Base-by-base conservation (phyloP, 2,888 invertebrate genomes). In the Leucoma salicis region DNA sequence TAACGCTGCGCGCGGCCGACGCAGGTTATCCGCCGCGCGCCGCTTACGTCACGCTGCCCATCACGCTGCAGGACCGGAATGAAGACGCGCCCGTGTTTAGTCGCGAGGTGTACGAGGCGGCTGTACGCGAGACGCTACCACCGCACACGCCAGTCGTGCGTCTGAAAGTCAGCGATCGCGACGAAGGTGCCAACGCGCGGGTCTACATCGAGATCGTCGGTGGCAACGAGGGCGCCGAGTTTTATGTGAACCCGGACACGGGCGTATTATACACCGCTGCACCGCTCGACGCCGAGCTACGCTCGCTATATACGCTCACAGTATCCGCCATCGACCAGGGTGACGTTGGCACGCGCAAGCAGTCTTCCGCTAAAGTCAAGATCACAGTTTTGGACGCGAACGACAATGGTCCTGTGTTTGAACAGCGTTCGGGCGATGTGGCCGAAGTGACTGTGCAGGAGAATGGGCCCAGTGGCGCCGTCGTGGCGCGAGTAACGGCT, bases 341-440 rank as follows among this genome's bases (percentile, higher is more conserved):
- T 1, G 94, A 96, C 72, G 93, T 93, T 0, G 96, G 96, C 1
- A 93, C 94, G 10, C 90, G 96, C 35, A 95, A 96, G 65, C 96
- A 96, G 73, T 96, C 96, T 3, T 96, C 97, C 0, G 97, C 97
- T 0, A 96, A 96, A 85, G 96, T 99, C 0, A 95, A 96, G 83
- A 94, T 99, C 36, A 93, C 94, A 66, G 94, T 99, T 2, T 88
- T 95, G 39, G 98, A 98, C 82, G 95, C 96, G 39, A 99, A 99
- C 81, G 98, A 99, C 79, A 98, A 98, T 79, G 95, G 97, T 67
- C 98, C 98, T 0, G 91, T 95, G 36, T 98, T 98, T 75, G 95
- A 95, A 58, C 91, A 10, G 2, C 7, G 10, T 5, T 2, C 25
- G 7, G 2, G 92, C 44, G 78, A 92, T 3, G 92, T 93, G 61